These are phyloP conservation scores for Lipotes vexillifer DNA, from an alignment of 2,113 vertebrate genomes.

Conservation along the genomic window DNA sequence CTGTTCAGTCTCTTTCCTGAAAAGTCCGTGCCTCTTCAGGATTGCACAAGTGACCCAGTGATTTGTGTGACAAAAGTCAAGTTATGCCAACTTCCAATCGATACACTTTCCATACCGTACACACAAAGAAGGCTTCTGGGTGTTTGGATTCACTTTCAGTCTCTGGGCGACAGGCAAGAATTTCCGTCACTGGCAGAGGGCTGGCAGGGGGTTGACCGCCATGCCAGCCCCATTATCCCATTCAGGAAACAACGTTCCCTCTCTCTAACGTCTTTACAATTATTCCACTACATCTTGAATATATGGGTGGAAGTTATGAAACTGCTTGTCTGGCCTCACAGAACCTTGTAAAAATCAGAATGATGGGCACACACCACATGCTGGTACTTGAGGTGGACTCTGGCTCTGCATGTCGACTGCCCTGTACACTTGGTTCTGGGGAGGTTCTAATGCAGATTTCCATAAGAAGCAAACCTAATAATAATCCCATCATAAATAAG, in stretches of 20 bases:
- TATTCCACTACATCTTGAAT: neutral
- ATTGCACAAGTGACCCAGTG: neutral
- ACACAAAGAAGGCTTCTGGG: too few species aligned
- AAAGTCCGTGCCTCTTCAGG: neutral
- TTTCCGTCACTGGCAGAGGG: neutral
- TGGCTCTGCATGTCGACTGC: neutral
- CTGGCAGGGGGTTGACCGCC: too few species aligned
- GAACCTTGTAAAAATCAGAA: neutral
- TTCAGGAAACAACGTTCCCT: neutral
- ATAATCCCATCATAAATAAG: neutral
- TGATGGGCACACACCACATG: rapidly evolving
- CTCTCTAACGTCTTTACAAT: neutral
- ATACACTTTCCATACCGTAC: rapidly evolving
- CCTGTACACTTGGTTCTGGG: neutral
- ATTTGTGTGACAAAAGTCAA: neutral
- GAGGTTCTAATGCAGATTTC: neutral
- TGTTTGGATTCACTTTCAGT: neutral
- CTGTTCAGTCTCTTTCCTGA: neutral
- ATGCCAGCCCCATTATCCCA: neutral
- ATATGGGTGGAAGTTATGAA: neutral
- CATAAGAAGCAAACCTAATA: neutral
- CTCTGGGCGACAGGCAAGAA: neutral
- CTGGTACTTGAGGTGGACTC: neutral
- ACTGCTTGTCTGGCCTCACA: neutral
- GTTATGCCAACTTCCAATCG: neutral